phyloP scores from a whole-genome alignment of 1,140 invertebrate species.

The Megathymus violae region DNA sequence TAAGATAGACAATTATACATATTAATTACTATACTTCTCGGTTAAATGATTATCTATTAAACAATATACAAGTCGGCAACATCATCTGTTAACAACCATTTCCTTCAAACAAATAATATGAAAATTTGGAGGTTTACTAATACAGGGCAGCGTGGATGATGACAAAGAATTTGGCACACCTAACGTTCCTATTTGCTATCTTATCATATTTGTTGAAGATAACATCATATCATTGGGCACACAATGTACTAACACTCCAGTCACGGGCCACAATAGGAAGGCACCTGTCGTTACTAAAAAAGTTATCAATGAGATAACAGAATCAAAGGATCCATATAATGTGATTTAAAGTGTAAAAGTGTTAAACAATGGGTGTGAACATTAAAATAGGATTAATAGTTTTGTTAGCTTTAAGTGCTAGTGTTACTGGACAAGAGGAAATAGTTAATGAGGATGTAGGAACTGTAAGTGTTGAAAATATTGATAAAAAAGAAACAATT shows the following conservation, averaged over 20 bases:
- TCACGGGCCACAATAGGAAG: constrained; percentile 62
- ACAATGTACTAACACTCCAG: constrained; percentile 68
- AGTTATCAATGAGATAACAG: constrained; percentile 61
- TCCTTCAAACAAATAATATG: neutral
- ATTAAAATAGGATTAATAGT: constrained; percentile 63
- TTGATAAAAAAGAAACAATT: constrained; percentile 35
- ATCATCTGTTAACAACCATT: neutral
- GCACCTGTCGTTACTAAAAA: constrained; percentile 67
- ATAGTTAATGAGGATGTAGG: constrained; percentile 55
- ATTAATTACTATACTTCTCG: too few species aligned
- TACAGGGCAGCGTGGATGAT: constrained; percentile 63
- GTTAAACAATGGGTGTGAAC: constrained; percentile 69
- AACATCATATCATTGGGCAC: constrained; percentile 73
- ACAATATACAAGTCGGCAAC: neutral
- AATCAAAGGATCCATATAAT: constrained; percentile 55
- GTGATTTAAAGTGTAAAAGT: constrained; percentile 57
- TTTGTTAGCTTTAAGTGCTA: constrained; percentile 65
- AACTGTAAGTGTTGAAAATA: constrained; percentile 52
- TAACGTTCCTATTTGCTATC: constrained; percentile 79
- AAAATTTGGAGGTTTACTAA: neutral
- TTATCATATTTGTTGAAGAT: constrained; percentile 76
- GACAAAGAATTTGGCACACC: constrained; percentile 82
- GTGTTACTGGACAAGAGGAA: constrained; percentile 65
- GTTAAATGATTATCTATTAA: too few species aligned
- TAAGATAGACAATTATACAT: too few species aligned